These are phyloP conservation scores for Homalodisca vitripennis DNA, from an alignment of 1,140 invertebrate genomes.

Conservation along the genomic window DNA sequence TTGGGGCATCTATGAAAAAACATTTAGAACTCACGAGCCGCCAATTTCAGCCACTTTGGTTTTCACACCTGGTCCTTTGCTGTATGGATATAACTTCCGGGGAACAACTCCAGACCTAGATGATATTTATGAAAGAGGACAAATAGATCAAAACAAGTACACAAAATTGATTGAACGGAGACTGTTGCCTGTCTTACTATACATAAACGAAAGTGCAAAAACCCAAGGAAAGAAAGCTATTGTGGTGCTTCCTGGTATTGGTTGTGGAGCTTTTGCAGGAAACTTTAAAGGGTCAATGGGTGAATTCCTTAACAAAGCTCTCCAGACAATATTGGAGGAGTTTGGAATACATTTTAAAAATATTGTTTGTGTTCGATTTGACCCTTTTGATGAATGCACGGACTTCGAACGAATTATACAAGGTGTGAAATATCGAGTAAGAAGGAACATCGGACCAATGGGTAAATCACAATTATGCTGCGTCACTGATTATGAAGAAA, in stretches of 20 bases:
- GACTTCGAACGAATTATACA: background rate
- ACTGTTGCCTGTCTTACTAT: background rate
- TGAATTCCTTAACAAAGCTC: conserved; percentile 3
- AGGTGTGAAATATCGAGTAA: conserved; percentile 6
- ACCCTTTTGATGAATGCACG: conserved; percentile 12
- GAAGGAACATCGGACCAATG: background rate
- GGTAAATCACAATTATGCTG: conserved; percentile 1
- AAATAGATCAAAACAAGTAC: background rate
- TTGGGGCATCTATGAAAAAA: conserved; percentile 4
- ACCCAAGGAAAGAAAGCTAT: conserved; percentile 1
- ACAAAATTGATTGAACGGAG: background rate
- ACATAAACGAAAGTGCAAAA: conserved; percentile 13
- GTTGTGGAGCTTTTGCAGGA: conserved; percentile 20
- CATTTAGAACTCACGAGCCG: conserved; percentile 11
- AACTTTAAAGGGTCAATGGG: conserved; percentile 20
- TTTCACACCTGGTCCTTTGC: conserved; percentile 10
- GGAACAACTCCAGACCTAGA: background rate
- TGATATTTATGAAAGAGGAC: background rate
- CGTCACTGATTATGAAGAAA: conserved; percentile 7
- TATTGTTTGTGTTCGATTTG: conserved; percentile 11
- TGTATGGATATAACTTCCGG: background rate
- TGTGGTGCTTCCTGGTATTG: background rate
- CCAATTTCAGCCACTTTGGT: background rate
- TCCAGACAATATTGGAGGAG: conserved; percentile 4
- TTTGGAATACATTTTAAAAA: background rate